These are phyloP conservation scores for Parasteatoda tepidariorum DNA, from an alignment of 1,140 invertebrate species.

Conservation along the genomic window DNA sequence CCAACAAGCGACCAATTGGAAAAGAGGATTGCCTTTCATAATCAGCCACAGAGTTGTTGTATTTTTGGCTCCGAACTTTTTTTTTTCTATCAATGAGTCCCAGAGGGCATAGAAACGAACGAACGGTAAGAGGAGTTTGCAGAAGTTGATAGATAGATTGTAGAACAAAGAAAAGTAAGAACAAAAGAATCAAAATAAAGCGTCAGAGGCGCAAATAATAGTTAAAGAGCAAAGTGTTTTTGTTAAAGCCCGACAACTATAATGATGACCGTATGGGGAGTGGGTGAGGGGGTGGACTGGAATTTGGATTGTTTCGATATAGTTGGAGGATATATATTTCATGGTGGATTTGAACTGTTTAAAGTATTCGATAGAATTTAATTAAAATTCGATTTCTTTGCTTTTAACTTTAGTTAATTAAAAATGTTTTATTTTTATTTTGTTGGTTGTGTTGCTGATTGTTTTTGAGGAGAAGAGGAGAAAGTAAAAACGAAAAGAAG, in stretches of 20 bases:
- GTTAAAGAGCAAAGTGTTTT: not conserved
- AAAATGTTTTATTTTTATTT: too few relatives aligned
- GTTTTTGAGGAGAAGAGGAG: too few relatives aligned
- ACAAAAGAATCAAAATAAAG: not conserved
- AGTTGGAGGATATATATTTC: too few relatives aligned
- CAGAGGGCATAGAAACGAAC: not conserved
- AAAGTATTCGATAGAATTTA: too few relatives aligned
- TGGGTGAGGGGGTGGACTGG: too few relatives aligned
- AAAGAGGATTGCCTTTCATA: conserved; percentile 36
- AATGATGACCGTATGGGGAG: too few relatives aligned
- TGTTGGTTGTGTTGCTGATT: too few relatives aligned
- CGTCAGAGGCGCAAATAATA: not conserved
- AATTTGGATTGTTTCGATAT: too few relatives aligned
- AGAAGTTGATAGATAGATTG: not conserved
- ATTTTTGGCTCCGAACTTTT: not conserved
- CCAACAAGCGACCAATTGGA: conserved; percentile 4
- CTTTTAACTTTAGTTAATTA: too few relatives aligned
- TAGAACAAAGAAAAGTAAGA: not conserved
- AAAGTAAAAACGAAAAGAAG: too few relatives aligned
- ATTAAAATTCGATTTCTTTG: too few relatives aligned
- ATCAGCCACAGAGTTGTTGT: conserved; percentile 36
- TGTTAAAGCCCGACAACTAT: not conserved
- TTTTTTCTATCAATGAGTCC: not conserved
- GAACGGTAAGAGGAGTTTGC: not conserved
- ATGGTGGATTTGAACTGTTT: too few relatives aligned